Evolutionary conservation across 2,797 vertebrate species (phyloP).

Genomic region (Microtus agrestis): DNA sequence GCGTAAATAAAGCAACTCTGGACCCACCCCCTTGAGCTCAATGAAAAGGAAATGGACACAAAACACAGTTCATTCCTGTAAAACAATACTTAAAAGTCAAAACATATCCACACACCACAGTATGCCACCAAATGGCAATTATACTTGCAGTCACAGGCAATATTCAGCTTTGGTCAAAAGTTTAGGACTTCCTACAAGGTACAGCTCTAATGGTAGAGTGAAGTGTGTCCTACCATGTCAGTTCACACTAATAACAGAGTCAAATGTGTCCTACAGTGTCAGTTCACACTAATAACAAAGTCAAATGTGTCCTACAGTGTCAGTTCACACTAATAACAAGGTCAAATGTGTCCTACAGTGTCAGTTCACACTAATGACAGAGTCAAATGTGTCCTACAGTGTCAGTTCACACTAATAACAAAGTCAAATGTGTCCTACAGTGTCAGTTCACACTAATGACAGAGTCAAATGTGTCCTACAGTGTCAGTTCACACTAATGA

Average conservation of each 20-base stretch:
- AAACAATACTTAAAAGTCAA: constrained; percentile 22
- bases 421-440: no score
- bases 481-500: no score
- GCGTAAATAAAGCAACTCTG: background rate
- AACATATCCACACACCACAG: background rate
- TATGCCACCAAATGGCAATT: background rate
- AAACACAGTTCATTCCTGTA: background rate
- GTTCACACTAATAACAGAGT: background rate
- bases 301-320: background rate
- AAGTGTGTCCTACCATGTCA: background rate
- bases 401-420: no score
- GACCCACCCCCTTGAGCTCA: background rate
- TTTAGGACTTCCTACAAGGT: background rate
- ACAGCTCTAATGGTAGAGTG: background rate
- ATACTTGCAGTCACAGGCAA: background rate
- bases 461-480: no score
- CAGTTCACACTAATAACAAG: background rate
- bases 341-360: background rate
- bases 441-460: no score
- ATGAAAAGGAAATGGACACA: background rate
- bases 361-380: background rate
- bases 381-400: background rate
- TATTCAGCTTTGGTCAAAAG: background rate
- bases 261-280: background rate
- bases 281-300: background rate